These are phyloP conservation scores for Erynnis tages DNA, from an alignment of 2,888 invertebrate species.

Conservation along the genomic window DNA sequence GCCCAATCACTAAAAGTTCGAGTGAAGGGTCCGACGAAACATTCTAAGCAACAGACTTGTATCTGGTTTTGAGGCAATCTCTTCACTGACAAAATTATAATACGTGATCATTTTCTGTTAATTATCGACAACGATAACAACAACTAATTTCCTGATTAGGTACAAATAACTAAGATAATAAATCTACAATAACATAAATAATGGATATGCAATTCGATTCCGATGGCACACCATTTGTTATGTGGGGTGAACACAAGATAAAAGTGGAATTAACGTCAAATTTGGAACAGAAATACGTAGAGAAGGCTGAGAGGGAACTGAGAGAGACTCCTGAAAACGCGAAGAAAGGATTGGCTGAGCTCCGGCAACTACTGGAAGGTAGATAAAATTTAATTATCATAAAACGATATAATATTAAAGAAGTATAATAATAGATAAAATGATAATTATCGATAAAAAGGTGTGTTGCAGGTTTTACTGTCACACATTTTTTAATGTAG, in stretches of 20 bases:
- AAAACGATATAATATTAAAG: no score
- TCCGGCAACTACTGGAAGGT: slow-evolving; percentile 83
- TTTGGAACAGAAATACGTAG: slow-evolving; percentile 75
- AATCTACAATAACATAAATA: background rate
- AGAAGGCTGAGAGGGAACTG: slow-evolving; percentile 85
- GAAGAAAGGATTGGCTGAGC: slow-evolving; percentile 79
- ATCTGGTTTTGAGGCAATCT: slow-evolving; percentile 33
- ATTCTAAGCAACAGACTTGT: slow-evolving; percentile 3
- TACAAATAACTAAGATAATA: background rate
- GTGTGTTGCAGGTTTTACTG: no score
- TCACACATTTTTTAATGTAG: no score
- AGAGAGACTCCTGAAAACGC: slow-evolving; percentile 86
- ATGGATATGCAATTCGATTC: slow-evolving; percentile 76
- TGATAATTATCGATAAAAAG: background rate
- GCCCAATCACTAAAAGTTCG: slow-evolving; percentile 39
- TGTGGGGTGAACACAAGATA: slow-evolving; percentile 82
- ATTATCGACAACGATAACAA: background rate
- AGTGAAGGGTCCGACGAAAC: slow-evolving; percentile 46
- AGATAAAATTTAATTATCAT: slow-evolving; percentile 22
- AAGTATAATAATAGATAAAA: no score
- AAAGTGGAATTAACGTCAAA: slow-evolving; percentile 83
- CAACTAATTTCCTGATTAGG: background rate
- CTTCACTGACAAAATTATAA: background rate
- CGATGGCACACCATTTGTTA: slow-evolving; percentile 82
- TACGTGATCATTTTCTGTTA: no score